Evolutionary conservation across 2,113 vertebrate species (phyloP).

Genomic region (Brachyistius frenatus): DNA sequence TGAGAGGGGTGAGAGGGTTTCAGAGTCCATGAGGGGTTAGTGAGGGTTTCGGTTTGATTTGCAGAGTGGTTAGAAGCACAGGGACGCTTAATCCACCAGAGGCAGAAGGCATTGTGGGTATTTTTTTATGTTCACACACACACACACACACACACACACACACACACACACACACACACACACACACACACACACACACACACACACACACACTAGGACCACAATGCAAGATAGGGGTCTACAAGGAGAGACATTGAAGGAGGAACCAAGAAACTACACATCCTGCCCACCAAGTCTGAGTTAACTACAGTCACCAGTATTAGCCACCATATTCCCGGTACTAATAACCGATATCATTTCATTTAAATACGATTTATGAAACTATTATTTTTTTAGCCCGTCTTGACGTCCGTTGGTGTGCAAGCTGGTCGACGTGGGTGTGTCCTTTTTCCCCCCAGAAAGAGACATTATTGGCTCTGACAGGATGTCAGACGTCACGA

Average conservation of each 20-base stretch:
- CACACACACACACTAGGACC: slow-evolving; percentile 48
- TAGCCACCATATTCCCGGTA: too few relatives aligned
- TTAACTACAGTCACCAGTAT: background rate
- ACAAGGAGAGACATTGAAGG: slow-evolving; percentile 37
- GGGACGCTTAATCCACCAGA: slow-evolving; percentile 37
- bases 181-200: slow-evolving; percentile 34
- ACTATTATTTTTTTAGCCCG: background rate
- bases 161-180: slow-evolving; percentile 49
- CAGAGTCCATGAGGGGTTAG: slow-evolving; percentile 39
- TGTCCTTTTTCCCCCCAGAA: slow-evolving; percentile 7
- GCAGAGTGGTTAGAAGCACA: slow-evolving; percentile 35
- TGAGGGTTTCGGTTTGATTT: slow-evolving; percentile 40
- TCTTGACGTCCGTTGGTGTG: slow-evolving; percentile 4
- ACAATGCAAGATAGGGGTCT: slow-evolving; percentile 26
- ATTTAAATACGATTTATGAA: background rate
- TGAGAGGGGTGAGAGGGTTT: slow-evolving; percentile 6
- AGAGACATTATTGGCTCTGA: slow-evolving; percentile 58
- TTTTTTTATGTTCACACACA: slow-evolving; percentile 9
- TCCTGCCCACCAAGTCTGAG: background rate
- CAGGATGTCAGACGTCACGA: slow-evolving; percentile 63
- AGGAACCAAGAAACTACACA: slow-evolving; percentile 6
- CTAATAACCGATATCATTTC: too few relatives aligned
- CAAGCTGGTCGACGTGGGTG: background rate
- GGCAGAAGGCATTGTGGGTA: slow-evolving; percentile 28
- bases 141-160: slow-evolving; percentile 48